A percentile compares a stretch with the other conserved stretches of the same genome.
Evolutionary conservation across 2,113 vertebrate genomes (phyloP).

Genomic region (Corythoichthys intestinalis): DNA sequence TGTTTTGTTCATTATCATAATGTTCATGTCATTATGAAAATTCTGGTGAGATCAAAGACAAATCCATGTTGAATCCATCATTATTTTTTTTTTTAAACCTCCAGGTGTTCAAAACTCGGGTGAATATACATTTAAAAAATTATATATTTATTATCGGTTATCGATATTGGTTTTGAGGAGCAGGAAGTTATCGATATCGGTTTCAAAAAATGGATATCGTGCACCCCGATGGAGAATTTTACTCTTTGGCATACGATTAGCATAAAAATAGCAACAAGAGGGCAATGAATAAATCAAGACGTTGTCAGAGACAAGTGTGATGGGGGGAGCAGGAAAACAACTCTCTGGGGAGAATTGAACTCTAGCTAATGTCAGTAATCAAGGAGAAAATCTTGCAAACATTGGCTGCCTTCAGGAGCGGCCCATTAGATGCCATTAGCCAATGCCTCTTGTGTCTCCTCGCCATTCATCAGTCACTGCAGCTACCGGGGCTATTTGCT

Average conservation of each 20-base stretch:
- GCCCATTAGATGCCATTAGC: slow-evolving; percentile 52
- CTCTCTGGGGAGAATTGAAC: slow-evolving; percentile 44
- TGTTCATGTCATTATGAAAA: too few species aligned
- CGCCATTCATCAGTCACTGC: slow-evolving; percentile 38
- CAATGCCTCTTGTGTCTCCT: slow-evolving; percentile 21
- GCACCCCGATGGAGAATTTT: background rate
- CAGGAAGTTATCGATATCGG: too few species aligned
- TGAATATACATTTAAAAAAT: too few species aligned
- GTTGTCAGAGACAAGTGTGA: background rate
- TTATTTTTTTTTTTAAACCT: too few species aligned
- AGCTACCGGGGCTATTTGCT: slow-evolving; percentile 31
- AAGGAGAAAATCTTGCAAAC: slow-evolving; percentile 43
- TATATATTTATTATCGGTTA: too few species aligned
- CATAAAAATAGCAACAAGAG: slow-evolving; percentile 1
- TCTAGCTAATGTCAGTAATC: slow-evolving; percentile 60
- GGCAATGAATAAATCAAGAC: slow-evolving; percentile 17
- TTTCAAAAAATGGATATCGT: too few species aligned
- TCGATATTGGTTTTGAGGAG: too few species aligned
- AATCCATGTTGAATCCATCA: too few species aligned
- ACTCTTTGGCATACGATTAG: background rate
- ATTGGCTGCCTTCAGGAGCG: slow-evolving; percentile 54
- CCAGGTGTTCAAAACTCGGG: too few species aligned
- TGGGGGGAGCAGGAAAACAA: slow-evolving; percentile 15
- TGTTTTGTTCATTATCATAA: too few species aligned
- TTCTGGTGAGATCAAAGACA: too few species aligned